Conservation (phyloP, 2,797 vertebrate species). For the Cottoperca gobio region DNA sequence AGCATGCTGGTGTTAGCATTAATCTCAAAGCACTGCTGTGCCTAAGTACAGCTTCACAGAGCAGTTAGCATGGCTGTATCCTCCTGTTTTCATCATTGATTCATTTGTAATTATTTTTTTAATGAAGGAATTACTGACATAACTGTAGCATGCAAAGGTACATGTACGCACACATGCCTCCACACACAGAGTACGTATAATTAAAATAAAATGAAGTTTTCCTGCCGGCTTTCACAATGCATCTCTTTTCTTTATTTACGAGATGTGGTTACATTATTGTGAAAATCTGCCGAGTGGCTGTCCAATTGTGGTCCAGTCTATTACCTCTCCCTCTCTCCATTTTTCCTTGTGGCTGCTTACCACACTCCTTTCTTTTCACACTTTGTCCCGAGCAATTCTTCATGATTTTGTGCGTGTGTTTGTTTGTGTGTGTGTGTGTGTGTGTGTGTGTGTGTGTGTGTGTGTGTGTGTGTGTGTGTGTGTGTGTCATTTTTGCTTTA, state of each 20-base stretch:
- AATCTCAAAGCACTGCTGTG: neutral
- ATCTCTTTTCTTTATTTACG: slow-evolving; percentile 20
- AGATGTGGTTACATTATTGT: slow-evolving; percentile 34
- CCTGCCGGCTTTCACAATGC: slow-evolving; percentile 15
- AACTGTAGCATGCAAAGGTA: slow-evolving; percentile 9
- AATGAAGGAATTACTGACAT: no score
- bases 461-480: no score
- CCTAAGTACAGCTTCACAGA: neutral
- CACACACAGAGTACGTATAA: slow-evolving; percentile 23
- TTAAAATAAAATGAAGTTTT: slow-evolving; percentile 55
- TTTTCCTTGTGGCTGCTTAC: neutral
- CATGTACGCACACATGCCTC: neutral
- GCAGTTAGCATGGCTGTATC: neutral
- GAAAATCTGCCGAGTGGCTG: slow-evolving; percentile 49
- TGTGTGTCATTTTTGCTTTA: slow-evolving; percentile 24
- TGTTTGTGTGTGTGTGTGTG: no score
- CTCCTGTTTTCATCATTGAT: neutral
- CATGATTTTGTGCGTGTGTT: no score
- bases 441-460: no score
- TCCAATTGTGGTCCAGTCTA: slow-evolving; percentile 49
- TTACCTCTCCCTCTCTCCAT: neutral
- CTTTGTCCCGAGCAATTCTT: neutral
- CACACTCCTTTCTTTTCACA: slow-evolving; percentile 4
- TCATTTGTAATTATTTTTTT: neutral
- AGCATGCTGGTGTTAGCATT: neutral